Evolutionary conservation across 2,797 vertebrate genomes (phyloP).

Genomic region (Cyprinodon diabolis): DNA sequence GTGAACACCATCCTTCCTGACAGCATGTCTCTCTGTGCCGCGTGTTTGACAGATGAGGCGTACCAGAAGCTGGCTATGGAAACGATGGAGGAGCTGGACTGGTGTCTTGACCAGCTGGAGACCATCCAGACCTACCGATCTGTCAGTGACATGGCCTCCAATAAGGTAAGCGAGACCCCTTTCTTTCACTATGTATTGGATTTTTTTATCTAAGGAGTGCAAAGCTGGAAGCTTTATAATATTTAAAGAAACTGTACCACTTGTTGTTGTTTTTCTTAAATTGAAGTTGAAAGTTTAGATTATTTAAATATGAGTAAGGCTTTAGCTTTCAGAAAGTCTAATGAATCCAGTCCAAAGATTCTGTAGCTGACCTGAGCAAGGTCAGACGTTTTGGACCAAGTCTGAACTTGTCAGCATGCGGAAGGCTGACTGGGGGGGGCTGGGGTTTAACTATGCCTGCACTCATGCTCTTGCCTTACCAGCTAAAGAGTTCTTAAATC

Average conservation of each 20-base stretch:
- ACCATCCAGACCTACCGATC: conserved; percentile 98
- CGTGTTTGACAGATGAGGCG: conserved; percentile 91
- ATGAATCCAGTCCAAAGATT: conserved; percentile 19
- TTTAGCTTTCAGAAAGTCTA: conserved; percentile 12
- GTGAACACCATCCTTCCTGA: conserved; percentile 56
- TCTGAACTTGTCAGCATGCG: conserved; percentile 22
- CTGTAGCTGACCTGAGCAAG: conserved; percentile 28
- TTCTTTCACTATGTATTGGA: background rate
- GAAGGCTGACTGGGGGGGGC: background rate
- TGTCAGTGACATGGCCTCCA: conserved; percentile 98
- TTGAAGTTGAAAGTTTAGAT: background rate
- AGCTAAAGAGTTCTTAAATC: background rate
- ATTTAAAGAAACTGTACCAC: background rate
- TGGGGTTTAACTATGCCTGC: background rate
- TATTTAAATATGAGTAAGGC: conserved; percentile 12
- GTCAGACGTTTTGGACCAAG: conserved; percentile 24
- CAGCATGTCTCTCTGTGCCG: conserved; percentile 83
- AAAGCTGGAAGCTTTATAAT: background rate
- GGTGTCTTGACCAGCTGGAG: conserved; percentile 98
- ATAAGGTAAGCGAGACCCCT: conserved; percentile 86
- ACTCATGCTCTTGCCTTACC: conserved; percentile 11
- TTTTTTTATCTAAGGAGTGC: background rate
- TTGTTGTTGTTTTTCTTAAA: conserved; percentile 13
- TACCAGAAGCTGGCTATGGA: conserved; percentile 98
- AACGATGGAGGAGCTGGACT: conserved; percentile 97